Evolutionary conservation across 2,797 vertebrate species (phyloP), one percentile per base, ranked within the genome.

Genomic region (Hydrocynus forskahlii): DNA sequence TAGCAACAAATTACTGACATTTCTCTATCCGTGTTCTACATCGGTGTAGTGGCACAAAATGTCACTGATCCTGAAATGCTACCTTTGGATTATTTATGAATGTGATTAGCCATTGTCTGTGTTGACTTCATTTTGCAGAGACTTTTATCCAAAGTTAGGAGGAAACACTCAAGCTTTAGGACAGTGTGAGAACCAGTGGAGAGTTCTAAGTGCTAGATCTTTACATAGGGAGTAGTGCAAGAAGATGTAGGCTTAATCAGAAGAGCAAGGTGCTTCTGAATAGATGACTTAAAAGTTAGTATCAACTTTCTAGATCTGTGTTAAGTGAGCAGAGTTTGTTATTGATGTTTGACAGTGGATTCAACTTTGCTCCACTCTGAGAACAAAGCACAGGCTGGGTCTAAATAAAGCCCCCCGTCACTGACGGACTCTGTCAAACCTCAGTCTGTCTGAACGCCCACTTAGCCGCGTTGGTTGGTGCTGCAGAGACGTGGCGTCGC

Each of bases 361-460:
- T 66, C 14, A 16, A n/a, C 64, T 45, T 45, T 68, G 35, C 7
- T 66, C 17, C 38, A 43, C 64, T 67, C 6, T 19, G 21, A 50
- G 50, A 70, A 16, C 67, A 70, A 14, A 50, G 25, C n/a, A 16
- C 43, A 23, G 21, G 3, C n/a, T 10, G 12, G 48, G 48, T 50
- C 9, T 50, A 50, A 50, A 50, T 50, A 13, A 38, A 43, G 66
- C 19, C 2, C 6, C 25, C 5, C 9, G 29, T 29, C 29, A 29
- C 29, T 29, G 29, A 29, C 29, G 29, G 29, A 63, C 29, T 21
- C 62, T 57, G n/a, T 21, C 21, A 38, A 10, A 52, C 54, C 74
- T 45, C 14, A 35, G 55, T 35, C 14, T 40, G 38, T 29, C 71
- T 69, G 19, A 64, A 70, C 67, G 54, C 74, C 57, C 45, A 54